phyloP scores from a whole-genome alignment of 2,888 invertebrate species.

The Sphaeridia pumilis region DNA sequence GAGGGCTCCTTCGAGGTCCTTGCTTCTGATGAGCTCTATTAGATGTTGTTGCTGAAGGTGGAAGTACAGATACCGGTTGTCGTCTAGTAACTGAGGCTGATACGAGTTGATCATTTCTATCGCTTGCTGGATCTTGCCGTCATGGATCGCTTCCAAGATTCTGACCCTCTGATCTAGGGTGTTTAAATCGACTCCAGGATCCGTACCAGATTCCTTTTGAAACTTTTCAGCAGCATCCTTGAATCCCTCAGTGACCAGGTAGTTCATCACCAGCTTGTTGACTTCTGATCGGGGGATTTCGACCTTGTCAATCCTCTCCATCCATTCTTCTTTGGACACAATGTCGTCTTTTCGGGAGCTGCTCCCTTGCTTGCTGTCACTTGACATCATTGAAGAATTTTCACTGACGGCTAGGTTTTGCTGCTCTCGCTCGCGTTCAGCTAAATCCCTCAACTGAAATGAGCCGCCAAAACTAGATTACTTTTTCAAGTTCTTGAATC shows the following conservation, averaged over 20 bases:
- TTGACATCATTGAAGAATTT: slow-evolving; percentile 10
- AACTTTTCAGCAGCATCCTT: slow-evolving; percentile 97
- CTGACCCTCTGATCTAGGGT: slow-evolving; percentile 81
- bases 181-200: slow-evolving; percentile 63
- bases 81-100: slow-evolving; percentile 88
- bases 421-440: slow-evolving; percentile 11
- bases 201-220: slow-evolving; percentile 81
- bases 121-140: slow-evolving; percentile 82
- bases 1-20: slow-evolving; percentile 74
- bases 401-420: no score
- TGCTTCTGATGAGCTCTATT: slow-evolving; percentile 72
- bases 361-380: slow-evolving; percentile 12
- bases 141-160: slow-evolving; percentile 87
- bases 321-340: slow-evolving; percentile 57
- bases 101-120: slow-evolving; percentile 85
- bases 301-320: slow-evolving; percentile 56
- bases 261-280: slow-evolving; percentile 97
- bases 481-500: background rate
- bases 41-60: slow-evolving; percentile 88
- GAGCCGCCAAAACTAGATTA: background rate
- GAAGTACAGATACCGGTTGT: slow-evolving; percentile 89
- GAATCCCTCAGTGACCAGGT: slow-evolving; percentile 90
- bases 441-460: slow-evolving; percentile 7
- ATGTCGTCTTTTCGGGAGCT: slow-evolving; percentile 7
- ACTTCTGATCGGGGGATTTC: slow-evolving; percentile 82